These are phyloP conservation scores for Agonopterix subpropinquella DNA, from an alignment of 2,888 invertebrate species.

Conservation along the genomic window DNA sequence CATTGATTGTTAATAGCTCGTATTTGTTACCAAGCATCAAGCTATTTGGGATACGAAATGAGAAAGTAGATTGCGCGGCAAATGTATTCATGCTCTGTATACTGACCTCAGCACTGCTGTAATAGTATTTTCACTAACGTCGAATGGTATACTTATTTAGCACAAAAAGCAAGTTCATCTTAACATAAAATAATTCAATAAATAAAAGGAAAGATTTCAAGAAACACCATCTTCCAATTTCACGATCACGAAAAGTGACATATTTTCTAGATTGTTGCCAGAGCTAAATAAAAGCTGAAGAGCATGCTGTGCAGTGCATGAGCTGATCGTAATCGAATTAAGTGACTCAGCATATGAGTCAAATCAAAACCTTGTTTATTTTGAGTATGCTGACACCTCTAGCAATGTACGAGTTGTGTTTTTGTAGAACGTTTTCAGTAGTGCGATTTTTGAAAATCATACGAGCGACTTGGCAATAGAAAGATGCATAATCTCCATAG, in stretches of 20 bases:
- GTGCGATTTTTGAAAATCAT: no score
- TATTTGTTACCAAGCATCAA: conserved; percentile 10
- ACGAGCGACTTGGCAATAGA: no score
- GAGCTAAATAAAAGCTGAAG: neutral
- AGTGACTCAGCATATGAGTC: no score
- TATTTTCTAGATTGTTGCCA: conserved; percentile 5
- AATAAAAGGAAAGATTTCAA: conserved; percentile 12
- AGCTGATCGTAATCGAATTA: no score
- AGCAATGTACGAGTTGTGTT: no score
- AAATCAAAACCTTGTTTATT: no score
- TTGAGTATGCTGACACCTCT: no score
- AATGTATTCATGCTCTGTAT: conserved; percentile 12
- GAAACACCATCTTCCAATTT: conserved; percentile 20
- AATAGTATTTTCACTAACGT: conserved; percentile 2
- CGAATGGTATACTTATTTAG: no score
- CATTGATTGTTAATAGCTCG: conserved; percentile 7
- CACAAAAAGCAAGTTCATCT: conserved; percentile 9
- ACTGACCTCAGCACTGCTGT: neutral
- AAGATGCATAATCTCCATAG: no score
- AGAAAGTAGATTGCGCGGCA: conserved; percentile 52
- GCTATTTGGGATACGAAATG: conserved; percentile 9
- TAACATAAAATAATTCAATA: conserved; percentile 7
- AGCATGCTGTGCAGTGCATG: no score
- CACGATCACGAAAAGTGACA: conserved; percentile 10
- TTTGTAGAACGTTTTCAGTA: no score